Percentiles rank a stretch among this genome's conserved stretches.
Evolutionary conservation across 2,113 vertebrate species (phyloP).

Genomic region (Passer montanus): DNA sequence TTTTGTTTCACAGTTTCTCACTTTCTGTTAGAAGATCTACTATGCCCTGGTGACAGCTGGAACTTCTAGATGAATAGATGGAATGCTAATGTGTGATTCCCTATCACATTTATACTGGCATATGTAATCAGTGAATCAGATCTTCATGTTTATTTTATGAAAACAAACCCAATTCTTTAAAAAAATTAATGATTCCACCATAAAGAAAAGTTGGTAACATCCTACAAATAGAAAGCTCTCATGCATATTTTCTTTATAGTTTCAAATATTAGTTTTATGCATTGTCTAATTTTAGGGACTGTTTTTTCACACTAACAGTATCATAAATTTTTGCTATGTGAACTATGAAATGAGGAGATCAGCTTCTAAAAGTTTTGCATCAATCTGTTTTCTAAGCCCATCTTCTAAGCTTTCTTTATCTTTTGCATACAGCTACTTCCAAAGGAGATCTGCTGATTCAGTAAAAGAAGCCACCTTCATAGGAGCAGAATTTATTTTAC

Average conservation of each 20-base stretch:
- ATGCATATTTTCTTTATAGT: not conserved
- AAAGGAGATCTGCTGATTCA: not conserved
- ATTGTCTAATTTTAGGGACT: not conserved
- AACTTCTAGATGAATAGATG: not conserved
- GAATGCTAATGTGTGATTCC: not conserved
- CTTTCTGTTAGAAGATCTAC: slow-evolving; percentile 6
- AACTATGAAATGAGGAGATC: not conserved
- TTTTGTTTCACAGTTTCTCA: slow-evolving; percentile 29
- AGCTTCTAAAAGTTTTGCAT: not conserved
- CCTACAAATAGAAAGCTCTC: not conserved
- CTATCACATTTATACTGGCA: not conserved
- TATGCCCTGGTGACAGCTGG: not conserved
- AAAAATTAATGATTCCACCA: not conserved
- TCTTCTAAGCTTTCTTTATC: not conserved
- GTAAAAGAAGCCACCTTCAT: not conserved
- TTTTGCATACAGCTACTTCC: not conserved
- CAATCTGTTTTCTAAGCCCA: not conserved
- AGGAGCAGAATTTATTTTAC: not conserved
- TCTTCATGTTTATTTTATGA: not conserved
- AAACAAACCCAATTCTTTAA: not conserved
- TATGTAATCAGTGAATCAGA: not conserved
- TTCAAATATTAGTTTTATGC: not conserved
- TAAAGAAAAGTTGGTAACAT: not conserved
- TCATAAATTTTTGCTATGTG: not conserved
- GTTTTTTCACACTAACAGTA: not conserved